Percentiles rank a stretch among this genome's conserved stretches.
phyloP scores from a whole-genome alignment of 2,888 invertebrate genomes.

The Omphaloscelis lunosa region DNA sequence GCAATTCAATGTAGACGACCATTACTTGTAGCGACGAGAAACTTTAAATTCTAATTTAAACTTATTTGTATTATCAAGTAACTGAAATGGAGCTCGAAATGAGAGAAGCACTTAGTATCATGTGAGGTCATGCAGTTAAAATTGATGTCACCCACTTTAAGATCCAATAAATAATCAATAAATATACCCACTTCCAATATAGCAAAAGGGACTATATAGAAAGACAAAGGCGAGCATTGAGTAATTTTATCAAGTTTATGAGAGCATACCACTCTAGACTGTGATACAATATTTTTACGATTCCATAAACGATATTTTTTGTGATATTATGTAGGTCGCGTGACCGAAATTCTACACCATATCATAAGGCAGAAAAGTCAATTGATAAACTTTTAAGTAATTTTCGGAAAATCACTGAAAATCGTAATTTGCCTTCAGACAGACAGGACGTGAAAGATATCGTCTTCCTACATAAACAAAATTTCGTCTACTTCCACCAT shows the following conservation, averaged over 20 bases:
- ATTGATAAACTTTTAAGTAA: too few species aligned
- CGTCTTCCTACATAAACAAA: neutral
- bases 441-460: neutral
- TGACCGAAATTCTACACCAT: neutral
- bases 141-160: slow-evolving; percentile 62
- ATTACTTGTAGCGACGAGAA: slow-evolving; percentile 9
- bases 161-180: slow-evolving; percentile 63
- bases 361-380: neutral
- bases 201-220: slow-evolving; percentile 41
- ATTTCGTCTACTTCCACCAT: neutral
- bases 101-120: slow-evolving; percentile 52
- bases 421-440: neutral
- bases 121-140: slow-evolving; percentile 56
- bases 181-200: slow-evolving; percentile 62
- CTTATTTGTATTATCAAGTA: slow-evolving; percentile 53
- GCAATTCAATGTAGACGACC: slow-evolving; percentile 17
- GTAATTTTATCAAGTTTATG: slow-evolving; percentile 39
- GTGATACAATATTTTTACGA: slow-evolving; percentile 20
- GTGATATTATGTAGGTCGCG: slow-evolving; percentile 16
- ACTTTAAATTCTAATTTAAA: slow-evolving; percentile 47
- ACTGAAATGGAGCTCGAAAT: slow-evolving; percentile 51
- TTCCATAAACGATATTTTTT: slow-evolving; percentile 13
- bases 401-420: too few species aligned
- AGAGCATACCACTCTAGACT: slow-evolving; percentile 38
- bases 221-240: slow-evolving; percentile 48